Percentiles rank a stretch among this genome's conserved stretches.
Conservation (phyloP, 2,797 vertebrate species). For the Vultur gryphus region DNA sequence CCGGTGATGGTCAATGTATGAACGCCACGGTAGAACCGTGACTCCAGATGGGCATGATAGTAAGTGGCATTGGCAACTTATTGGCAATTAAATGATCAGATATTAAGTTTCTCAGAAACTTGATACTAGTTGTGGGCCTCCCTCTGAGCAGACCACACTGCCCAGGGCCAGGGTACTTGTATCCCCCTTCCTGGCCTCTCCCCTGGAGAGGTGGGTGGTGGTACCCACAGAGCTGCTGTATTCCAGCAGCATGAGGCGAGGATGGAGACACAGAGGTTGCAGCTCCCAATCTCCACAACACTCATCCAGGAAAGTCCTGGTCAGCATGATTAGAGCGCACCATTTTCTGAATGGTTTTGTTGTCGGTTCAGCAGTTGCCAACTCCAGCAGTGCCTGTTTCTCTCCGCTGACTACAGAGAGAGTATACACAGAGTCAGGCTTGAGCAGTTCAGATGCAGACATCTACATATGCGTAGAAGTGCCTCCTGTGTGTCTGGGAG, state of each 20-base stretch:
- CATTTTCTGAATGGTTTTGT: neutral
- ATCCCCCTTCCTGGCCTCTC: neutral
- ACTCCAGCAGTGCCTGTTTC: neutral
- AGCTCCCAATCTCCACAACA: neutral
- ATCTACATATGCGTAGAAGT: neutral
- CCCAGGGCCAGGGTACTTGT: neutral
- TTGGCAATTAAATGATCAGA: neutral
- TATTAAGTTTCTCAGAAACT: neutral
- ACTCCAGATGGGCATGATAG: neutral
- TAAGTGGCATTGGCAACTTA: neutral
- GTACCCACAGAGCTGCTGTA: neutral
- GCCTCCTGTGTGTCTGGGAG: neutral
- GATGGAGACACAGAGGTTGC: neutral
- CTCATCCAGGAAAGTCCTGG: neutral
- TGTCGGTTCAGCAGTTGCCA: neutral
- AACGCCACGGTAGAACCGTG: accelerated
- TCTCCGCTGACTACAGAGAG: neutral
- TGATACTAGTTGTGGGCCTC: neutral
- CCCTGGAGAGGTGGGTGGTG: neutral
- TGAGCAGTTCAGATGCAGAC: neutral
- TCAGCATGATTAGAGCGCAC: neutral
- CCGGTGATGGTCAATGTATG: neutral
- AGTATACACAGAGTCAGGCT: neutral
- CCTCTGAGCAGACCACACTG: neutral
- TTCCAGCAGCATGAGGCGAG: neutral